Evolutionary conservation across 2,888 invertebrate species (phyloP).

Genomic region (Drosophila birchii): DNA sequence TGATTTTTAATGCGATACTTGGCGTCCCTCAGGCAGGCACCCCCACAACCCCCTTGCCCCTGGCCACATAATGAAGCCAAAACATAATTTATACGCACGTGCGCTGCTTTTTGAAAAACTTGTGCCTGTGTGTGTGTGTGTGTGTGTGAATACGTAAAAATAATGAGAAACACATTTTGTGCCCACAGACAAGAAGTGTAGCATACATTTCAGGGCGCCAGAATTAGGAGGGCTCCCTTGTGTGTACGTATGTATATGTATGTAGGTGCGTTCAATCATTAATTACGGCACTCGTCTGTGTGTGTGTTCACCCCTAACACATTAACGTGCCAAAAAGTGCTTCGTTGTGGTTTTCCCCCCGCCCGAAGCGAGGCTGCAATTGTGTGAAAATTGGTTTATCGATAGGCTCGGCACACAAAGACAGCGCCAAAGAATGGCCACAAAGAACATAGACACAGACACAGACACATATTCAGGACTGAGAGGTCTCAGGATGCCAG

Average conservation of each 20-base stretch:
- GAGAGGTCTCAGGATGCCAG: neutral
- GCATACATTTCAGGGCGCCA: slow-evolving; percentile 61
- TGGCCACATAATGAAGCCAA: slow-evolving; percentile 71
- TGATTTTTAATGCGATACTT: slow-evolving; percentile 75
- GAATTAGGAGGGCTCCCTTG: neutral
- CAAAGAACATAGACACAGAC: slow-evolving; percentile 11
- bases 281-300: slow-evolving; percentile 54
- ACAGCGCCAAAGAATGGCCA: slow-evolving; percentile 39
- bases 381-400: slow-evolving; percentile 73
- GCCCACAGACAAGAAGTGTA: slow-evolving; percentile 63
- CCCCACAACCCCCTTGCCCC: neutral
- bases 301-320: slow-evolving; percentile 53
- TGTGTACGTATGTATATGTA: slow-evolving; percentile 16
- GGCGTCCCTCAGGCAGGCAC: slow-evolving; percentile 37
- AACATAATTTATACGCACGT: slow-evolving; percentile 71
- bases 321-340: slow-evolving; percentile 75
- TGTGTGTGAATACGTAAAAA: slow-evolving; percentile 59
- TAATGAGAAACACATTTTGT: slow-evolving; percentile 78
- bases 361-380: slow-evolving; percentile 29
- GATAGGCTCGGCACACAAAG: slow-evolving; percentile 54
- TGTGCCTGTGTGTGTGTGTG: slow-evolving; percentile 14
- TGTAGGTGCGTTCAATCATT: slow-evolving; percentile 63
- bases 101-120: slow-evolving; percentile 35
- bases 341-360: slow-evolving; percentile 67
- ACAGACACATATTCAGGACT: neutral